These are phyloP conservation scores for Calephelis nemesis DNA, from an alignment of 1,140 invertebrate genomes.

Conservation along the genomic window DNA sequence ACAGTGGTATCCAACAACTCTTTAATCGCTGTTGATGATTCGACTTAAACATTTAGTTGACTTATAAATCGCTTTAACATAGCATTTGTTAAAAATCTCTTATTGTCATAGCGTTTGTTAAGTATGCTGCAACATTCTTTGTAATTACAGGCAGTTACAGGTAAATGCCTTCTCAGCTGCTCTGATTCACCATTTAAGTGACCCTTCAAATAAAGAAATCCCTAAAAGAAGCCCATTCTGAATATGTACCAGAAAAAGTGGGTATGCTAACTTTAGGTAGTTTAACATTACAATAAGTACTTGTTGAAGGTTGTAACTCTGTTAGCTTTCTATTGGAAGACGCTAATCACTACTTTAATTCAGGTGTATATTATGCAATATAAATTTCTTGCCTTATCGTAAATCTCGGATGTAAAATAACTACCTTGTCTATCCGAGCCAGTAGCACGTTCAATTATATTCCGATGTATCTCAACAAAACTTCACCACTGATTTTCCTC, in stretches of 20 bases:
- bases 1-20: slow-evolving; percentile 27
- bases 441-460: slow-evolving; percentile 9
- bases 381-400: background rate
- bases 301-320: slow-evolving; percentile 5
- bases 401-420: background rate
- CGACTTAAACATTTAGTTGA: slow-evolving; percentile 12
- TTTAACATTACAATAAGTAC: slow-evolving; percentile 17
- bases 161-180: slow-evolving; percentile 22
- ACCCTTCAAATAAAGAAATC: slow-evolving; percentile 22
- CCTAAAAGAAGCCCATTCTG: slow-evolving; percentile 22
- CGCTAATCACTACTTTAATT: background rate
- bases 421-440: background rate
- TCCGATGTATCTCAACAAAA: background rate
- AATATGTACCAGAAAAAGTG: slow-evolving; percentile 26
- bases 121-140: slow-evolving; percentile 19
- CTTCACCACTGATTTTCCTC: background rate
- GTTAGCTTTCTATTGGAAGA: background rate
- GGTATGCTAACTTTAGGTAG: slow-evolving; percentile 27
- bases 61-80: slow-evolving; percentile 28
- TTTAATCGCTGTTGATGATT: slow-evolving; percentile 24
- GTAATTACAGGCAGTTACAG: slow-evolving; percentile 24
- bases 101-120: slow-evolving; percentile 26
- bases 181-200: slow-evolving; percentile 25
- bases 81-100: slow-evolving; percentile 24
- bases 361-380: background rate